Conservation (phyloP, 2,797 vertebrate genomes). For the Manis javanica region DNA sequence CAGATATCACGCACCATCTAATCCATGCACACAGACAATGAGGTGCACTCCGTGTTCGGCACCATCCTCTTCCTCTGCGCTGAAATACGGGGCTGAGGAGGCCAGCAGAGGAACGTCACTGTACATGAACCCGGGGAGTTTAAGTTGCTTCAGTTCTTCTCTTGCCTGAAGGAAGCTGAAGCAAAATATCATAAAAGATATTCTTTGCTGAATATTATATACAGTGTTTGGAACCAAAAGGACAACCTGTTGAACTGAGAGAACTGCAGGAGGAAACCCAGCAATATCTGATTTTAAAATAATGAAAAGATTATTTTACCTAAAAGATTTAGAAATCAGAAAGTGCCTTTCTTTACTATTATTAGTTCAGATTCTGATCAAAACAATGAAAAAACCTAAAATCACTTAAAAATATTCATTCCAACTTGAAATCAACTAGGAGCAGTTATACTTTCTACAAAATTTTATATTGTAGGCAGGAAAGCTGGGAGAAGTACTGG, state of each 20-base stretch:
- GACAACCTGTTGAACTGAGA: slow-evolving; percentile 39
- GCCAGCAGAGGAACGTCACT: slow-evolving; percentile 95
- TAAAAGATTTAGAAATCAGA: slow-evolving; percentile 43
- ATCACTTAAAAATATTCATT: slow-evolving; percentile 39
- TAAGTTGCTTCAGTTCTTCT: slow-evolving; percentile 96
- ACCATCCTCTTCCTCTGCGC: slow-evolving; percentile 94
- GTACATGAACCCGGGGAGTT: slow-evolving; percentile 97
- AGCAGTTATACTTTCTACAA: neutral
- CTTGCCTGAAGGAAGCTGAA: slow-evolving; percentile 96
- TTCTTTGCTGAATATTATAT: slow-evolving; percentile 6
- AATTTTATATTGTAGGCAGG: neutral
- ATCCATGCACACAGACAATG: slow-evolving; percentile 97
- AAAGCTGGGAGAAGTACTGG: neutral
- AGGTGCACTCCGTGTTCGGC: slow-evolving; percentile 97
- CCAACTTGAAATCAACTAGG: slow-evolving; percentile 43
- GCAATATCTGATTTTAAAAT: slow-evolving; percentile 32
- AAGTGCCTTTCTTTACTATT: slow-evolving; percentile 43
- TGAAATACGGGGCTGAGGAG: slow-evolving; percentile 96
- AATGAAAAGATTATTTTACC: neutral
- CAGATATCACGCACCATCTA: slow-evolving; percentile 91
- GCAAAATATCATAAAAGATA: slow-evolving; percentile 65
- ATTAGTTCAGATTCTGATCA: slow-evolving; percentile 57
- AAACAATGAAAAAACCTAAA: slow-evolving; percentile 30
- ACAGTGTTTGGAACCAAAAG: slow-evolving; percentile 43
- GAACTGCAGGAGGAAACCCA: slow-evolving; percentile 5